Evolutionary conservation across 2,888 invertebrate genomes (phyloP).

Genomic region (Amphipyra berbera): DNA sequence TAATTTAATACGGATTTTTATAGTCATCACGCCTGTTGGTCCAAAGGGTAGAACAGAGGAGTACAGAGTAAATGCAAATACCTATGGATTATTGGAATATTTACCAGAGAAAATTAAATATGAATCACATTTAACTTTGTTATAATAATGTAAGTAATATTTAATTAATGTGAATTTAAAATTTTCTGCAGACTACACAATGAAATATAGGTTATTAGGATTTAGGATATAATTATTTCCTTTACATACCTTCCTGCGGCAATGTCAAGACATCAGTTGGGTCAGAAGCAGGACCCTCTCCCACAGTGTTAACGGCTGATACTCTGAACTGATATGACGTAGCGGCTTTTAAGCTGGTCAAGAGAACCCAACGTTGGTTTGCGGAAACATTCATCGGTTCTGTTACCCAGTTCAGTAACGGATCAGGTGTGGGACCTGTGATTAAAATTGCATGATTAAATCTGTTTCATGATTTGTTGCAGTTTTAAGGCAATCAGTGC

Average conservation of each 20-base stretch:
- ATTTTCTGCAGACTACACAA: background rate
- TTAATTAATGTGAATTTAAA: background rate
- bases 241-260: slow-evolving; percentile 97
- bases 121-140: slow-evolving; percentile 12
- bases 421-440: slow-evolving; percentile 96
- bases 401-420: slow-evolving; percentile 96
- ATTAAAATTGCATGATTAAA: background rate
- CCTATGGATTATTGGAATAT: slow-evolving; percentile 25
- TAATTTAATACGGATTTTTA: background rate
- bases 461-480: background rate
- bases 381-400: slow-evolving; percentile 96
- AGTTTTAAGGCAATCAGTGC: background rate
- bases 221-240: slow-evolving; percentile 26
- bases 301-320: slow-evolving; percentile 98
- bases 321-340: slow-evolving; percentile 99
- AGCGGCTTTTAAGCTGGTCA: slow-evolving; percentile 97
- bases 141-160: background rate
- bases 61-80: slow-evolving; percentile 31
- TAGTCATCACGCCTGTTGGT: background rate
- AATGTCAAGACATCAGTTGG: slow-evolving; percentile 97
- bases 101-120: slow-evolving; percentile 17
- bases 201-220: background rate
- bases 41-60: background rate
- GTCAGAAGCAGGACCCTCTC: slow-evolving; percentile 97
- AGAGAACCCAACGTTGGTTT: slow-evolving; percentile 93